These are phyloP conservation scores for Planiliza haematocheilus DNA, from an alignment of 2,113 vertebrate genomes.

Conservation along the genomic window DNA sequence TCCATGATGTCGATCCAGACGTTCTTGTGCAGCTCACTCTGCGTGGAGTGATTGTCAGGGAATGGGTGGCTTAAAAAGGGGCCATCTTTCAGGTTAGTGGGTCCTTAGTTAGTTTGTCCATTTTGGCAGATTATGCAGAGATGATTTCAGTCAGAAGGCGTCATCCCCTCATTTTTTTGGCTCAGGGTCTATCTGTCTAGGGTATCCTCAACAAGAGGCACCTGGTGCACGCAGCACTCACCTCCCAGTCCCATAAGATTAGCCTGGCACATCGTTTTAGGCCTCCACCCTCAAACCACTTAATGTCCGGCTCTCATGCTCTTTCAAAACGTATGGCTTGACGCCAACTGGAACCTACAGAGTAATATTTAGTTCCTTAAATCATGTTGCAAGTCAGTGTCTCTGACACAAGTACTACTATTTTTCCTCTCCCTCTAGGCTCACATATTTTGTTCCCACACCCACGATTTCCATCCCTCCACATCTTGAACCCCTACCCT, in stretches of 20 bases:
- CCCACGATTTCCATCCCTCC: constrained; percentile 31
- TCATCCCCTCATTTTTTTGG: background rate
- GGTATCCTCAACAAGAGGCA: constrained; percentile 16
- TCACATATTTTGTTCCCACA: constrained; percentile 48
- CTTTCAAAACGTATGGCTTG: constrained; percentile 65
- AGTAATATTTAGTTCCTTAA: constrained; percentile 73
- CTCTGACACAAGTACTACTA: constrained; percentile 33
- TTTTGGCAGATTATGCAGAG: background rate
- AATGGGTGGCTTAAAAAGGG: background rate
- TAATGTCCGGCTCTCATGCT: constrained; percentile 47
- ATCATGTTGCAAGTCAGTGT: constrained; percentile 54
- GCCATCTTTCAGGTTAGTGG: too few species aligned
- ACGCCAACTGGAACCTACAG: constrained; percentile 50
- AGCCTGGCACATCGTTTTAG: constrained; percentile 26
- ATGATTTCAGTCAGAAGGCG: background rate
- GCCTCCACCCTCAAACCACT: constrained; percentile 56
- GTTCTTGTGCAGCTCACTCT: constrained; percentile 67
- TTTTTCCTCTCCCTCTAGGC: constrained; percentile 19
- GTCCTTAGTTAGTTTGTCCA: too few species aligned
- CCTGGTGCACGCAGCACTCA: constrained; percentile 14
- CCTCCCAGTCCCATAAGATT: constrained; percentile 31
- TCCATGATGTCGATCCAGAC: constrained; percentile 1
- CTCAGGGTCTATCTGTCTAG: background rate
- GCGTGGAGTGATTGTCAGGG: constrained; percentile 2
- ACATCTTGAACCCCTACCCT: constrained; percentile 20